Evolutionary conservation across 2,113 vertebrate species (phyloP).

Genomic region (Podilymbus podiceps): DNA sequence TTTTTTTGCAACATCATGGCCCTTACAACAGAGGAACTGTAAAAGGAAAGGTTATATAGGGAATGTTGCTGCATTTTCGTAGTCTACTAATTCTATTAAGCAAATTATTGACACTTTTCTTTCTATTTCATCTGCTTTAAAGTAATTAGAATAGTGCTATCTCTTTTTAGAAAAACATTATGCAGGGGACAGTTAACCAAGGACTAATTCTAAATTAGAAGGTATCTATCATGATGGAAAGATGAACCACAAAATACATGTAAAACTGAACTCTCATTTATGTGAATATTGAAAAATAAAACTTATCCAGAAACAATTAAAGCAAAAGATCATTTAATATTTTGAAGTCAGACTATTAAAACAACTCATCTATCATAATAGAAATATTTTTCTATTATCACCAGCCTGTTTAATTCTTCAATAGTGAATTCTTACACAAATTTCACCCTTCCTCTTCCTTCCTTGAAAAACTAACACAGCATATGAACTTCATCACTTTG

Average conservation of each 20-base stretch:
- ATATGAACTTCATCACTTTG: background rate
- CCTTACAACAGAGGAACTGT: background rate
- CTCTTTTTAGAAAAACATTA: background rate
- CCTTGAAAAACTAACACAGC: background rate
- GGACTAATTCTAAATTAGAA: background rate
- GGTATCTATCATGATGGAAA: background rate
- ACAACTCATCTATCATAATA: background rate
- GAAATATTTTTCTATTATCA: background rate
- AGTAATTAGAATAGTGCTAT: background rate
- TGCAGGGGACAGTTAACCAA: background rate
- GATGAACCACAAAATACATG: background rate
- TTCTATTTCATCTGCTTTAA: background rate
- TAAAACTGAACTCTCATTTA: background rate
- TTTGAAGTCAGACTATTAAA: background rate
- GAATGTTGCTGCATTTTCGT: background rate
- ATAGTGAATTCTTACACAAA: background rate
- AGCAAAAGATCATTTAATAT: background rate
- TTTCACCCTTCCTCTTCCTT: background rate
- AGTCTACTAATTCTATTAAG: background rate
- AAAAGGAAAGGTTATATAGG: background rate
- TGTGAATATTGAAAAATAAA: background rate
- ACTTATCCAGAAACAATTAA: background rate
- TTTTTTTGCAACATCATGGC: background rate
- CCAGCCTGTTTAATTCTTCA: background rate
- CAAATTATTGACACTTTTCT: background rate